Percentiles rank a stretch among this genome's conserved stretches.
Conservation (phyloP, 2,113 vertebrate genomes). For the Diphyllodes magnificus region DNA sequence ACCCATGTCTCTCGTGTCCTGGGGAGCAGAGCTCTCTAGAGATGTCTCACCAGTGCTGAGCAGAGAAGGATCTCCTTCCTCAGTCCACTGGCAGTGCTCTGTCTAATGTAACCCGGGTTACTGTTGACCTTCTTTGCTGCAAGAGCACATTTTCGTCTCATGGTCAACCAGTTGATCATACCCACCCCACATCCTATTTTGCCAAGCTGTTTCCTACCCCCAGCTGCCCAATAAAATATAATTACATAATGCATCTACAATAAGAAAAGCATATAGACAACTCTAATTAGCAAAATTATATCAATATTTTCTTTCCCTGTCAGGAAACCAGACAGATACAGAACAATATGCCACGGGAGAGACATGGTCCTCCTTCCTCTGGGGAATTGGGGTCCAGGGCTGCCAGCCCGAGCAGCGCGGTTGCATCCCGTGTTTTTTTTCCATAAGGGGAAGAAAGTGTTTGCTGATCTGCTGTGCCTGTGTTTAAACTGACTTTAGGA, state of each 20-base stretch:
- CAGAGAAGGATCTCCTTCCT: background rate
- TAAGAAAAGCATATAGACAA: background rate
- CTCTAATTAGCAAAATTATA: background rate
- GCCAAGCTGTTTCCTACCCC: background rate
- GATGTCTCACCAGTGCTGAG: background rate
- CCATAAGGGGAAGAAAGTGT: background rate
- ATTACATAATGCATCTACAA: background rate
- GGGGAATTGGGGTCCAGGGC: rapidly evolving
- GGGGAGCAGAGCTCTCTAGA: background rate
- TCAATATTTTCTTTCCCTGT: background rate
- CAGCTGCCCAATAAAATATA: background rate
- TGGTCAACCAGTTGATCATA: background rate
- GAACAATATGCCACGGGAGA: background rate
- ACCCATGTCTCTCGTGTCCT: rapidly evolving
- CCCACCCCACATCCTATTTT: background rate
- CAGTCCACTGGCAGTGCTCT: background rate
- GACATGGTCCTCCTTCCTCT: rapidly evolving
- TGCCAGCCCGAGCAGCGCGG: rapidly evolving
- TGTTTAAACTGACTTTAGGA: conserved; percentile 53
- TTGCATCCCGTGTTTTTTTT: background rate
- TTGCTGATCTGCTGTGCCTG: conserved; percentile 28
- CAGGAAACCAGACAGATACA: background rate
- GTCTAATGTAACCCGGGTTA: background rate
- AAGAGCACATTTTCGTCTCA: background rate
- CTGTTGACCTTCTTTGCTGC: background rate